Base-by-base conservation (phyloP, 2,113 vertebrate species). In the Apodemus sylvaticus region DNA sequence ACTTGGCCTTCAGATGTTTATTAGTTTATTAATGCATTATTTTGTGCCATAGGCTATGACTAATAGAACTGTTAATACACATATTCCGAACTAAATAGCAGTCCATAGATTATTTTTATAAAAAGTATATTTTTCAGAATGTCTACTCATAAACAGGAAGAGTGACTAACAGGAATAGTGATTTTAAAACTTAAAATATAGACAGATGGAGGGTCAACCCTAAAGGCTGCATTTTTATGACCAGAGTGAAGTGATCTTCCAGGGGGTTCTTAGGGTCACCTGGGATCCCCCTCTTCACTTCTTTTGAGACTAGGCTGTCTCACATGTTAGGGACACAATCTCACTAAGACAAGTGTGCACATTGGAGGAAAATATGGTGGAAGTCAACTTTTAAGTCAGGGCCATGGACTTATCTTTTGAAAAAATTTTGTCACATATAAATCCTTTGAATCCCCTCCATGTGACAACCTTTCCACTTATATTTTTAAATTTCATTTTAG, bases 391-490 rank as follows among this genome's bases (percentile, higher is more conserved):
- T 85, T 73, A 92, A 93, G 36, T 53, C 17, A 53, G 8, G 17
- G 4, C 26, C 7, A 82, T 55, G 10, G 29, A 36, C 45, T 66
- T 55, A 64, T 3, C 8, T 68, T 48, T 70, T 16, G 22, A 70
- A 86, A 89, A 68, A 53, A 58, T 8, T 17, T 4, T 11, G 4
- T 31, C 13, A 51, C 71, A 81, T 74, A 11, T 68, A 76, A 90
- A 85, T 77, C 16, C 51, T 36, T 76, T 29, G 7, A 70, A 42
- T 71, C 79, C 58, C 71, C 66, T 90, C 64, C 24, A 1, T 58
- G 70, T 95, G 89, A 93, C 89, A 94, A 82, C n/a, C 89, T 81
- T 87, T 8, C 10, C 55, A 83, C 86, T 96, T 42, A 93, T 68
- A 62, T 87, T 36, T 71, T n/a, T 66, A 34, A 83, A 85, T 77